Evolutionary conservation across 2,888 invertebrate genomes (phyloP).

Genomic region (Scaptodrosophila latifasciaeformis): DNA sequence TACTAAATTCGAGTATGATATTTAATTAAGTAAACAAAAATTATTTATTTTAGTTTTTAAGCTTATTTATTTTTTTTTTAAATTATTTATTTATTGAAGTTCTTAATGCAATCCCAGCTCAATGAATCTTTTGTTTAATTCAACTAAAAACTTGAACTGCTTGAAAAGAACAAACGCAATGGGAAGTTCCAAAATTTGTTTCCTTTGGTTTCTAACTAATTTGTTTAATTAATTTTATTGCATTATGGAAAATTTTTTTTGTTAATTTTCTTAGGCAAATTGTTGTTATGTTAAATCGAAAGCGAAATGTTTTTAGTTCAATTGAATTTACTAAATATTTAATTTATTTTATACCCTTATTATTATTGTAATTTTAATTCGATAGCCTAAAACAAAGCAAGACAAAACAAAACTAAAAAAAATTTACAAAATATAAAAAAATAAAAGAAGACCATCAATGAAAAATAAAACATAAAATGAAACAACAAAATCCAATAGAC

Average conservation of each 20-base stretch:
- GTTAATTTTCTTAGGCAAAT: conserved; percentile 64
- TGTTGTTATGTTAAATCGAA: conserved; percentile 61
- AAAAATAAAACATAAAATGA: conserved; percentile 24
- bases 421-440: conserved; percentile 27
- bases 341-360: conserved; percentile 32
- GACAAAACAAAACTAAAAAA: conserved; percentile 32
- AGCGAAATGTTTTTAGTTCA: conserved; percentile 65
- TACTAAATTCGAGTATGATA: no score
- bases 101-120: no score
- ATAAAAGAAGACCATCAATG: conserved; percentile 33
- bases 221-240: conserved; percentile 20
- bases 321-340: conserved; percentile 65
- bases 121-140: conserved; percentile 49
- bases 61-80: conserved; percentile 2
- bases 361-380: conserved; percentile 19
- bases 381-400: conserved; percentile 38
- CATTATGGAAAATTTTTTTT: conserved; percentile 38
- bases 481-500: conserved; percentile 36
- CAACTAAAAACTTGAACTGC: conserved; percentile 54
- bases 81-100: conserved; percentile 57
- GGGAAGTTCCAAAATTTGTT: not conserved
- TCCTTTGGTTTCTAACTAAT: no score
- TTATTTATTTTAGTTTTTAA: conserved; percentile 4
- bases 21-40: not conserved
- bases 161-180: conserved; percentile 5